Evolutionary conservation across 2,888 invertebrate species (phyloP), one percentile per base, ranked within the genome.

Genomic region (Atethmia centrago): DNA sequence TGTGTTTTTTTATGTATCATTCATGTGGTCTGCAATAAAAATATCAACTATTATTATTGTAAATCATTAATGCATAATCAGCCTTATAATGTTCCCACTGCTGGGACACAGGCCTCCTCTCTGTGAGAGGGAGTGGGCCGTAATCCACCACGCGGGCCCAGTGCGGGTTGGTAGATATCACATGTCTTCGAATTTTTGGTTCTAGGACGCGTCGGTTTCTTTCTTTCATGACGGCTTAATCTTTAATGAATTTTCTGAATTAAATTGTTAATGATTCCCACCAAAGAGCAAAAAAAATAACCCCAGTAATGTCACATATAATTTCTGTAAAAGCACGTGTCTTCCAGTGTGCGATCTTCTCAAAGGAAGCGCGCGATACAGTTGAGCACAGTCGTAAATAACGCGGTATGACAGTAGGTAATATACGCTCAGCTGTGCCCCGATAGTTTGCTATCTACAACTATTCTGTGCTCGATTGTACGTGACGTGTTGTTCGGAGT

Each of bases 321-420:
- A 84, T 67, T 71, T 75, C 55, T 69, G 31, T 80, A 84, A 71
- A 66, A 81, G 73, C 82, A 76, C 72, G 71, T 84, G 85, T 81
- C 69, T 73, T 62, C 58, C 47, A 66, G 51, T 16, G 64, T 62
- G 62, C 62, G 70, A 56, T 49, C 49, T 28, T 66, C 73, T 84
- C 85, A 84, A 82, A 81, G 77, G 85, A 77, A 84, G 73, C 81
- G 71, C 56, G 85, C 67, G 77, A 71, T 84, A 84, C 85, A 74
- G 87, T 87, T 80, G 86, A 87, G 87, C 87, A 85, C 77, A 77
- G 81, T 86, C 90, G 89, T 92, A 92, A 91, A 91, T 91, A 91
- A 89, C 82, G 72, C 59, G 65, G 83, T 85, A 89, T 91, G 91
- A 91, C 90, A 90, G 85, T 78, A 80, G 76, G 87, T 88, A 87